Base-by-base conservation (phyloP, 2,888 invertebrate species). In the Tetrapedia diversipes region DNA sequence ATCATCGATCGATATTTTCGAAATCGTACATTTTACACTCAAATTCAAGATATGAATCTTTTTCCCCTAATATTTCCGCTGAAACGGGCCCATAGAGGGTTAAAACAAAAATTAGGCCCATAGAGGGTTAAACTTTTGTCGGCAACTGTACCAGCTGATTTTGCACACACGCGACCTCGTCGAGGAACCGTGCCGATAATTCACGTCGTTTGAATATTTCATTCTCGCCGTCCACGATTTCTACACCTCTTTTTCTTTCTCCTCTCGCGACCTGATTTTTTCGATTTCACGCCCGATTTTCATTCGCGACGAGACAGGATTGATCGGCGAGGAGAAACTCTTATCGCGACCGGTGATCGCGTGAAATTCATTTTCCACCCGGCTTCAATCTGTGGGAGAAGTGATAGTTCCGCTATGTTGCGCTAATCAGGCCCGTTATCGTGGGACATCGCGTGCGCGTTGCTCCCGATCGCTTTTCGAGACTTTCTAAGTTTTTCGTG, bases 201-300 rank as follows among this genome's bases (percentile, higher is more conserved):
- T 57, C 69, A 53, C 61, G 43, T 49, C 56, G 60, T 54, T 71
- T 45, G 68, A 69, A 64, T 78, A 81, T 66, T 78, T 81, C 47
- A 79, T 74, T 56, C 45, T 19, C 19, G 14, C 32, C 34, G 27
- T 41, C 47, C 27, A 32, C 69, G 29, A 53, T 71, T 74, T 74
- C 65, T 73, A 59, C 10, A 51, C 67, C 65, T 65, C 59, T 24
- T 54, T 54, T 32, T 47, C 56, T 39, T 29, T 66, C 14, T 3
- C 8, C 14, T 34, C 1, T 3, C 54, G 57, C 45, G 76, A 57
- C 60, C 69, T 51, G 61, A 63, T 71, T 79, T 82, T n/a, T 47
- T 79, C 56, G 43, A 70, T 60, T 57, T 61, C 24, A 24, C 37
- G 45, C 11, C n/a, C 49, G 41, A 72, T 72, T 54, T 53, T 70